Base-by-base conservation (phyloP, 2,888 invertebrate species). In the Synanthedon formicaeformis region DNA sequence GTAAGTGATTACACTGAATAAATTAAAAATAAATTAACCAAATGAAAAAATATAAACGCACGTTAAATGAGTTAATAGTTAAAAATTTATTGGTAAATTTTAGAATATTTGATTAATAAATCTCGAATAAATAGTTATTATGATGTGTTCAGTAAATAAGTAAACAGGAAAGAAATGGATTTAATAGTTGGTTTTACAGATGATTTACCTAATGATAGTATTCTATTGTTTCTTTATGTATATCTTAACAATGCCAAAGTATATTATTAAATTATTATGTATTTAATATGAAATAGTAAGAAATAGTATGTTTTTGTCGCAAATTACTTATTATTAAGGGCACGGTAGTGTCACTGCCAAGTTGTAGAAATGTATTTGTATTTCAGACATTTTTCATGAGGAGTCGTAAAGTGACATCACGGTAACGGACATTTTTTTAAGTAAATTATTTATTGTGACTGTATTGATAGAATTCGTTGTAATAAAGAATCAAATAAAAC, bases 381-480 rank as follows among this genome's bases (percentile, higher is more conserved):
- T 52, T 41, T 50, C 50, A 53, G 50, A 45, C 45, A 50, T 50
- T 50, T 53, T 53, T 50, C 41, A 48, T 50, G 34, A 34, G 34
- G 34, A 34, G 34, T 34, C 34, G 34, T 34, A 34, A 34, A 34
- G 34, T 34, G 34, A 34, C 34, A 34, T 34, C 34, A 34, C 34
- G 34, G 34, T 34, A 34, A 34, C 4, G 14, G 65, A 61, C 59
- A 58, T 60, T 73, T 73, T 76, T 73, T 69, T 65, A 66, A 71
- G 68, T 34, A 34, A 34, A 10, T 34, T 69, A 69, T 75, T 68
- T 74, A 79, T 10, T 78, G 78, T 83, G 75, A 81, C 65, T 76
- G 77, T 82, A 81, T 75, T 58, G 66, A 78, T 85, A 85, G 84
- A 80, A 75, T 83, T 85, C 73, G 78, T 84, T 84, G 79, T 82